A percentile compares a stretch with the other conserved stretches of the same genome.
Conservation (phyloP, 2,113 vertebrate species). For the Dermatemys mawii region DNA sequence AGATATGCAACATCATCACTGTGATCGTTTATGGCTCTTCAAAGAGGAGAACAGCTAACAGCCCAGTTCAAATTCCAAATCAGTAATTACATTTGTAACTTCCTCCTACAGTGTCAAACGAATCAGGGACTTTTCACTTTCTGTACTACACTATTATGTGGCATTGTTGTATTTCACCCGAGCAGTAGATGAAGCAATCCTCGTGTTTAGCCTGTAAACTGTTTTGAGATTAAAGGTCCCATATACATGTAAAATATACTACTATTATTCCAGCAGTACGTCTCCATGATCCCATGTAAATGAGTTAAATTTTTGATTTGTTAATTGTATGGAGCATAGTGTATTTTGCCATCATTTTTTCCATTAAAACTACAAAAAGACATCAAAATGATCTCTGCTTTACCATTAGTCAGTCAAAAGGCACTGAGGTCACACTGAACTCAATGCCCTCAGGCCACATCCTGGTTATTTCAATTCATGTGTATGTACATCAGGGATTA, state of each 20-base stretch:
- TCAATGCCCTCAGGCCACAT: constrained; percentile 38
- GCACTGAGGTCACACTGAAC: constrained; percentile 49
- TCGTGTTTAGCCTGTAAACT: not conserved
- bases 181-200: not conserved
- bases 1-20: rapidly evolving
- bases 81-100: not conserved
- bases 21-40: not conserved
- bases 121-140: not conserved
- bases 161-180: not conserved
- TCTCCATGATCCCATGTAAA: not conserved
- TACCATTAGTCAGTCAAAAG: constrained; percentile 37
- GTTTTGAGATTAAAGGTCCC: not conserved
- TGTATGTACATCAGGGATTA: constrained; percentile 28
- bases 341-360: not conserved
- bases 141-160: not conserved
- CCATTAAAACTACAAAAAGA: not conserved
- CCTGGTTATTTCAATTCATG: not conserved
- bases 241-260: not conserved
- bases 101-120: not conserved
- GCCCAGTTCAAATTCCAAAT: not conserved
- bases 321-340: not conserved
- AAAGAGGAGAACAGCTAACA: not conserved
- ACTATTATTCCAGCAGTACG: not conserved
- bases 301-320: not conserved
- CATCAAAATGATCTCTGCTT: not conserved